Evolutionary conservation across 2,888 invertebrate species (phyloP), one percentile per base, ranked within the genome.

Genomic region (Folsomia candida): DNA sequence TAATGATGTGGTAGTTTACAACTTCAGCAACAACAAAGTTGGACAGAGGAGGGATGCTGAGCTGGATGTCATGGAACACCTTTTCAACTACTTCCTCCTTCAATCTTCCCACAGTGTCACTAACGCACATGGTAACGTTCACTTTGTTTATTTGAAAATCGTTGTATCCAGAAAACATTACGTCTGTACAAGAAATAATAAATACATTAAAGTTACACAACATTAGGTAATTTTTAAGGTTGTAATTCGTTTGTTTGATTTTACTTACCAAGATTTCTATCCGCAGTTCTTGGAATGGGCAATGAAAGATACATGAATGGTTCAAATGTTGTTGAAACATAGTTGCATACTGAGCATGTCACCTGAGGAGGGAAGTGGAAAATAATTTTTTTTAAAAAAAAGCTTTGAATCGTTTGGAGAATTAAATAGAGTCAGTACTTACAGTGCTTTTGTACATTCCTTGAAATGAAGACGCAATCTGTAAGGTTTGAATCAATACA

Each of bases 241-340:
- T n/a, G n/a, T n/a, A n/a, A n/a, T n/a, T n/a, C n/a, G n/a, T 37
- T 37, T 37, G 37, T 37, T 37, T 37, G 4, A 37, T 54, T 54
- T 54, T 54, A 20, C 77, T 72, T 74, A 79, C 77, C 64, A 22
- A 78, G 20, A 22, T 77, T 69, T 20, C 86, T 83, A 80, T 88
- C 87, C 85, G 87, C 86, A 27, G 88, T 88, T 78, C 86, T 85
- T 58, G 89, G 89, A 72, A 89, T 83, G 3, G 88, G 88, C 57
- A 89, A 86, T 47, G 88, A 87, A n/a, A 89, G 83, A 81, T 88
- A 88, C 88, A 88, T 88, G 79, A 89, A 89, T 26, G 89, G 88
- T 78, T 88, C 88, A 79, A 87, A 88, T 11, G 88, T 88, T 20
- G 88, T 86, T 1, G 88, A 88, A 20, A 87, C 84, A 81, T 87